Conservation (phyloP, 2,888 invertebrate species). For the Calephelis perditalis region DNA sequence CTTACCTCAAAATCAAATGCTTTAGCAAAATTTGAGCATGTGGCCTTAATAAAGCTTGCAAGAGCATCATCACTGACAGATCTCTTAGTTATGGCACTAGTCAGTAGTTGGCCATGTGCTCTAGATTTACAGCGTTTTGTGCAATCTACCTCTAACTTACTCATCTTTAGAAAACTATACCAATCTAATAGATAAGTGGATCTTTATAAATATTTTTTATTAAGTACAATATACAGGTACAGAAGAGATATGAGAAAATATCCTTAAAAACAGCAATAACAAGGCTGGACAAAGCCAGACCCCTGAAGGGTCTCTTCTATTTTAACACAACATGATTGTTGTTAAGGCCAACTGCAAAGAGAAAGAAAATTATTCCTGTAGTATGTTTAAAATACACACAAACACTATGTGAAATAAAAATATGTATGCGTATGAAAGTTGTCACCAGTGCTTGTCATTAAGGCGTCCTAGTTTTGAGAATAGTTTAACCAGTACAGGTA, state of each 20-base stretch:
- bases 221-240: conserved; percentile 29
- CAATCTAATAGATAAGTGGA: neutral
- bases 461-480: too few species aligned
- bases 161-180: conserved; percentile 45
- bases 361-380: conserved; percentile 17
- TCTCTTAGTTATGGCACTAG: conserved; percentile 81
- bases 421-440: too few species aligned
- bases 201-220: conserved; percentile 13
- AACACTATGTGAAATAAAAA: too few species aligned
- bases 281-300: conserved; percentile 31
- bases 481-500: too few species aligned
- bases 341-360: conserved; percentile 52
- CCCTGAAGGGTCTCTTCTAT: conserved; percentile 54
- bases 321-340: conserved; percentile 57
- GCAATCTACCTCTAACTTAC: conserved; percentile 74
- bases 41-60: conserved; percentile 76
- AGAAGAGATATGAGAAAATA: conserved; percentile 26
- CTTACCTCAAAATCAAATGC: conserved; percentile 79
- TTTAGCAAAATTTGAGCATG: conserved; percentile 79
- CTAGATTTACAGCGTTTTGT: conserved; percentile 78
- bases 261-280: conserved; percentile 25
- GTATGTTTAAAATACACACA: too few species aligned
- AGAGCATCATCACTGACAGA: conserved; percentile 78
- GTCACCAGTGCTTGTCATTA: too few species aligned
- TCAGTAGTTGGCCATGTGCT: conserved; percentile 78